Evolutionary conservation across 2,797 vertebrate species (phyloP), one percentile per base, ranked within the genome.

Genomic region (Streptopelia turtur): DNA sequence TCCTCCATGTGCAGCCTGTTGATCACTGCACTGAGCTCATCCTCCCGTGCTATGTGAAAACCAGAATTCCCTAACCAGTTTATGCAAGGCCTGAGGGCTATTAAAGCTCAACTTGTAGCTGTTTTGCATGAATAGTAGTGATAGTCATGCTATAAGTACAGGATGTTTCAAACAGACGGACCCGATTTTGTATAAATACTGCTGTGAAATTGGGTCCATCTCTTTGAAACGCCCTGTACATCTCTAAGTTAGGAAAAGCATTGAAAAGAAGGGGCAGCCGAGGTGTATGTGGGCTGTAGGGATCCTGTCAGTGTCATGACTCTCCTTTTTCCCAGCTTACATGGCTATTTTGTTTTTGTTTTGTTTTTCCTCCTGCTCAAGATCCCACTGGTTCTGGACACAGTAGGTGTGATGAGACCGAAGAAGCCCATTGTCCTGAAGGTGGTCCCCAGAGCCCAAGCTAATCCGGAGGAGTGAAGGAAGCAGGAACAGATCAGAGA

Each of bases 361-460:
- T 50, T 35, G 56, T 78, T 57, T 75, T 87, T 5, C 8, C 49
- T 94, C 28, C 59, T 89, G 52, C 28, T 96, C 45, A 77, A 99
- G 98, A 90, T 98, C 70, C 98, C 98, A 1, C 9, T 98, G 17
- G 97, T 98, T 87, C 3, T 99, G 91, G 97, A 95, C 43, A 16
- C 41, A 0, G 66, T 61, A 31, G 95, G 84, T 49, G 78, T 98
- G 25, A 3, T 98, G 28, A 27, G 72, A 8, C 97, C 98, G 2
- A 98, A 98, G 96, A 41, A 97, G 66, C 98, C 98, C 37, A 97
- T 99, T 70, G 77, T 98, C 65, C 96, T 99, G 76, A 98, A 98
- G 92, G 89, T 98, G 91, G 94, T 94, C 49, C 96, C 97, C 20
- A 98, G 98, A 65, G 64, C 13, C 37, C n/a, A 14, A 2, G 3